Evolutionary conservation across 2,888 invertebrate species (phyloP).

Genomic region (Meandrusa payeni): DNA sequence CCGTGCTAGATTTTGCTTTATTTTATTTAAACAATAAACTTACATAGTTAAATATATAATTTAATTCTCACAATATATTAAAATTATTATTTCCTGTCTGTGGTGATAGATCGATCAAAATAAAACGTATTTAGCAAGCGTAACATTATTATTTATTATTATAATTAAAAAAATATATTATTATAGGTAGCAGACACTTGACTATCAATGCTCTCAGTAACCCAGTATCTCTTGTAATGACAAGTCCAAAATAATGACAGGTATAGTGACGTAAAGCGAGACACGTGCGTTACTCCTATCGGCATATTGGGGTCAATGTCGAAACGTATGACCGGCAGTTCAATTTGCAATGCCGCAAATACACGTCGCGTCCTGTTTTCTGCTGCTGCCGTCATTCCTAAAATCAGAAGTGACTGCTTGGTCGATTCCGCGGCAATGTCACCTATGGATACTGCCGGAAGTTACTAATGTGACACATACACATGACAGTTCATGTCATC

Average conservation of each 20-base stretch:
- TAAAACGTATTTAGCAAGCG: no score
- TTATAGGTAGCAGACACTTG: no score
- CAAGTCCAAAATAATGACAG: constrained; percentile 21
- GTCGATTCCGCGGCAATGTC: background rate
- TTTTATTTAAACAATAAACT: no score
- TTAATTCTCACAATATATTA: no score
- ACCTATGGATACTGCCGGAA: constrained; percentile 2
- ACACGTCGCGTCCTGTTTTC: constrained; percentile 30
- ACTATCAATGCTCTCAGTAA: no score
- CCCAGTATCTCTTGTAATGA: constrained; percentile 6
- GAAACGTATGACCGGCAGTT: constrained; percentile 52
- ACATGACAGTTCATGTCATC: background rate
- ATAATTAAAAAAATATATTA: no score
- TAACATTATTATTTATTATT: no score
- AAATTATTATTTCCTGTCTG: no score
- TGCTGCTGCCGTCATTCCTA: constrained; percentile 26
- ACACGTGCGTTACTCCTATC: constrained; percentile 55
- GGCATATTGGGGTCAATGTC: constrained; percentile 67
- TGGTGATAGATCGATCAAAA: no score
- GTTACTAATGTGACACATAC: background rate
- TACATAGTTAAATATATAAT: no score
- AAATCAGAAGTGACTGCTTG: constrained; percentile 27
- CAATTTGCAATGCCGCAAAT: constrained; percentile 42
- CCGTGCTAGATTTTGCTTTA: no score
- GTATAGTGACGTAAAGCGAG: constrained; percentile 7